Percentiles rank a stretch among this genome's conserved stretches.
phyloP scores from a whole-genome alignment of 2,797 vertebrate genomes.

The Typhlichthys subterraneus region DNA sequence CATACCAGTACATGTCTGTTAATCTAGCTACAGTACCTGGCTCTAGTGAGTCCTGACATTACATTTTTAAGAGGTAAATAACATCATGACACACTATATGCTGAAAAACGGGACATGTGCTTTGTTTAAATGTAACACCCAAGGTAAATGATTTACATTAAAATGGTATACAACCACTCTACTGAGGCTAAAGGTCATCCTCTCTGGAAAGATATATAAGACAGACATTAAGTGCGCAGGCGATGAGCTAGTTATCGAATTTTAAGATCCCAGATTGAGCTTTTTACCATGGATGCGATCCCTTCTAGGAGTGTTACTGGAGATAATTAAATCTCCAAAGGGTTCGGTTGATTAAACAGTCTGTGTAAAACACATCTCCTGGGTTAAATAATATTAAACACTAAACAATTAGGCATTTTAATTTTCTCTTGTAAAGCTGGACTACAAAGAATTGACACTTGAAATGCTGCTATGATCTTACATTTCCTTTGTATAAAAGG shows the following conservation, averaged over 20 bases:
- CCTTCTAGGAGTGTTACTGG: neutral
- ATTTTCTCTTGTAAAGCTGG: neutral
- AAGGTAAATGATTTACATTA: conserved; percentile 56
- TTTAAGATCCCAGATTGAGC: neutral
- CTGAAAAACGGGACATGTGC: too few relatives aligned
- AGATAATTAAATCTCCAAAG: neutral
- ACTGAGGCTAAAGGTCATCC: conserved; percentile 43
- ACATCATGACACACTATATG: neutral
- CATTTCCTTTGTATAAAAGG: conserved; percentile 29
- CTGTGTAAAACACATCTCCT: neutral
- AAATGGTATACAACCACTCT: neutral
- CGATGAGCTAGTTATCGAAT: neutral
- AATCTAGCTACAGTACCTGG: too few relatives aligned
- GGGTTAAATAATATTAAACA: conserved; percentile 8
- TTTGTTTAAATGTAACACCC: neutral
- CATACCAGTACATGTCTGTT: too few relatives aligned
- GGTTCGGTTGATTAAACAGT: neutral
- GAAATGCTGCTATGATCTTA: neutral
- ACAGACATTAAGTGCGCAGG: too few relatives aligned
- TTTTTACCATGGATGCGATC: neutral
- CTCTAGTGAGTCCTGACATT: too few relatives aligned
- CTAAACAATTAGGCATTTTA: neutral
- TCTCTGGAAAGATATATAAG: neutral
- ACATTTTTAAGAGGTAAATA: too few relatives aligned
- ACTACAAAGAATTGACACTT: conserved; percentile 1